phyloP scores from a whole-genome alignment of 2,888 invertebrate genomes.

The Lasius fuliginosus region DNA sequence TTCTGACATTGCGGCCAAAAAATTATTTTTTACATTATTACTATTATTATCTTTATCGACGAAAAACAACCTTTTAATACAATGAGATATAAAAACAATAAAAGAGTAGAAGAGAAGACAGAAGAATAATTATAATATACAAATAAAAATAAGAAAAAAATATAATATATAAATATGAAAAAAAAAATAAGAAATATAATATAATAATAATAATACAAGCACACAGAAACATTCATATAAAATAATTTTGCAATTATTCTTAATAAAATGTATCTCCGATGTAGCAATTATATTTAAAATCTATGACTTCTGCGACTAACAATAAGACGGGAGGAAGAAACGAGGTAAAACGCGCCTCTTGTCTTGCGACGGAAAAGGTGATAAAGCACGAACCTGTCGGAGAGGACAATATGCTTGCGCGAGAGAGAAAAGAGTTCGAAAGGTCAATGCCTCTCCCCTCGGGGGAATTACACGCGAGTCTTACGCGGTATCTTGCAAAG shows the following conservation, averaged over 20 bases:
- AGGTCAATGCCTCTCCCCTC: conserved; percentile 63
- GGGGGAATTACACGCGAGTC: conserved; percentile 24
- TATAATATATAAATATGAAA: conserved; percentile 12
- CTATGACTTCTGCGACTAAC: neutral
- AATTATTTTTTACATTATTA: neutral
- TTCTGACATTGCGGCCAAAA: neutral
- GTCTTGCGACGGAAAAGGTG: conserved; percentile 56
- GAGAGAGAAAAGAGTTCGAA: conserved; percentile 68
- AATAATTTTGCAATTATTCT: neutral
- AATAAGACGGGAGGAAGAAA: neutral
- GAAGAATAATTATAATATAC: neutral
- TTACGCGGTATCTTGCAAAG: conserved; percentile 32
- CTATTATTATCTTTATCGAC: neutral
- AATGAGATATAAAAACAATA: neutral
- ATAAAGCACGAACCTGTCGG: conserved; percentile 72
- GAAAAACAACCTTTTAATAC: neutral
- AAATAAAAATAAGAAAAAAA: neutral
- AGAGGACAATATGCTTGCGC: conserved; percentile 62
- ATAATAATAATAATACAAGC: neutral
- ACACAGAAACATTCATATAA: neutral
- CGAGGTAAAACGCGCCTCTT: neutral
- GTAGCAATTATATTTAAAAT: neutral
- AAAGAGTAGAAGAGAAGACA: neutral
- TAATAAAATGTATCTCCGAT: neutral
- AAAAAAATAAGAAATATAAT: conserved; percentile 2